These are phyloP conservation scores for Anhinga anhinga DNA, from an alignment of 2,113 vertebrate genomes.

Conservation along the genomic window DNA sequence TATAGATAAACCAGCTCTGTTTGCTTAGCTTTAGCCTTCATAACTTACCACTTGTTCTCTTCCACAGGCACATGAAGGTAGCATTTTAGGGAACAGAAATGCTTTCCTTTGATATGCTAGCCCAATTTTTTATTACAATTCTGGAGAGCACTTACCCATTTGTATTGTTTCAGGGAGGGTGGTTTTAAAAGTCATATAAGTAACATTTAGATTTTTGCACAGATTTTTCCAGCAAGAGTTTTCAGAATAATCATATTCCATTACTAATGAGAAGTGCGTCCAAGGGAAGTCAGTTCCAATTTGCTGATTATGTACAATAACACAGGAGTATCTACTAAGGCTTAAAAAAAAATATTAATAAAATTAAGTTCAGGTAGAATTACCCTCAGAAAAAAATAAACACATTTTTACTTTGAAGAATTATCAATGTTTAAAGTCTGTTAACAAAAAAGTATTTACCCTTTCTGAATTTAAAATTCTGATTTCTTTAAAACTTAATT, in stretches of 20 bases:
- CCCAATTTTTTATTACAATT: background rate
- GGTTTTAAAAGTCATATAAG: conserved; percentile 80
- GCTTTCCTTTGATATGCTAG: background rate
- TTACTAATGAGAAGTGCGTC: conserved; percentile 82
- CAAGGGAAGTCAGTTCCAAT: conserved; percentile 89
- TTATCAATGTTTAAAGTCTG: background rate
- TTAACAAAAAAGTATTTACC: background rate
- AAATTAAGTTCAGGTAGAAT: background rate
- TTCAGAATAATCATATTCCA: conserved; percentile 85
- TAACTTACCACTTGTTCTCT: background rate
- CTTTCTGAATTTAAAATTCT: background rate
- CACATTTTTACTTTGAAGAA: background rate
- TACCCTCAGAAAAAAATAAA: background rate
- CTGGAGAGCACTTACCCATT: conserved; percentile 61
- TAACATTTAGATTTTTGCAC: conserved; percentile 78
- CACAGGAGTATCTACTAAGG: conserved; percentile 72
- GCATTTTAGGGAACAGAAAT: background rate
- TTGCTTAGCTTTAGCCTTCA: background rate
- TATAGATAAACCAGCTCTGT: background rate
- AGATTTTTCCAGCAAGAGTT: conserved; percentile 80
- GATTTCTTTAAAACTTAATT: background rate
- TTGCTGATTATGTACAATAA: conserved; percentile 79
- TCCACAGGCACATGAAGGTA: background rate
- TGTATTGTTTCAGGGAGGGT: conserved; percentile 54
- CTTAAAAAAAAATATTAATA: conserved; percentile 58